Base-by-base conservation (phyloP, 2,797 vertebrate species). In the Sebastes nivosus region DNA sequence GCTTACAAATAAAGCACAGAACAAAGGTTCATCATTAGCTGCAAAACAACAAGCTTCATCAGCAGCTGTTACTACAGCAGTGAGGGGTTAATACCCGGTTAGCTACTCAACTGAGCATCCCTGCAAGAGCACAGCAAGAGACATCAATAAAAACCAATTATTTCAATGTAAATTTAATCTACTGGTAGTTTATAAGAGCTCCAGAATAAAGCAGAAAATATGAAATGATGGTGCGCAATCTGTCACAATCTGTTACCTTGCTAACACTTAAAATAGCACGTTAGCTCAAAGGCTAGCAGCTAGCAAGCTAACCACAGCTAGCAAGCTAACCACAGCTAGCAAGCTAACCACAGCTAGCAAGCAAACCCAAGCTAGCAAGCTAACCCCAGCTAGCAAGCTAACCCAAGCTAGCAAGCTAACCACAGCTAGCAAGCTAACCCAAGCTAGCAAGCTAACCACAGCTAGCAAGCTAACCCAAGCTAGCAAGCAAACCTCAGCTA, bases 201-300 rank as follows among this genome's bases (percentile, higher is more conserved):
- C 55, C 10, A 16, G 3, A 2, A 7, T 8, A 2, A 73, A 60
- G 18, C 2, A 0, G 7, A 81, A 3, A 30, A 5, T 16, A 2
- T 13, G 3, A 66, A 58, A 74, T 29, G 24, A 27, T 50, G 34
- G 5, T 66, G 46, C 61, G 74, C 75, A 80, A 75, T 67, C 75
- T 77, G 67, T 74, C 27, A 82, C 12, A 8, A 4, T 67, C 12
- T 25, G 13, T 22, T 32, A 34, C 14, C 46, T 6, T 13, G 87
- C 74, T 87, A 77, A 46, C 54, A 61, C 25, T 27, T 74, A 20
- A 20, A 25, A 38, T 4, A 14, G 63, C 8, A 52, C 16, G 24
- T 67, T 83, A 74, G 81, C 84, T 66, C 59, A 6, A 2, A 2
- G 25, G 65, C 79, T 68, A 80, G 73, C 74, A 52, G 68, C 55